phyloP scores from a whole-genome alignment of 2,113 vertebrate species.

The Triplophysa dalaica region DNA sequence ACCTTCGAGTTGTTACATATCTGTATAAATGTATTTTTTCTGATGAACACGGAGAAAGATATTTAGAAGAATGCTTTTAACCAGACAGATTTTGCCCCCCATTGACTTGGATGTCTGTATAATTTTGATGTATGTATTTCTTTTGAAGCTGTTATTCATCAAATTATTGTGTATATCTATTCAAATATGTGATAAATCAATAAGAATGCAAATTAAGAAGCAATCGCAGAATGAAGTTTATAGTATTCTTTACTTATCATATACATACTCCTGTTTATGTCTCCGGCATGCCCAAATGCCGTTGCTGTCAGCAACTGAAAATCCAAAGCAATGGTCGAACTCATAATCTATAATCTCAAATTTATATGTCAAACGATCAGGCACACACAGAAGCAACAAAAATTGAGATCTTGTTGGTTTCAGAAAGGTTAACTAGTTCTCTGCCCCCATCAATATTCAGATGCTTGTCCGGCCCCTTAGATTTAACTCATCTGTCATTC shows the following conservation, averaged over 20 bases:
- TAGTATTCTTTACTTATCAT: neutral
- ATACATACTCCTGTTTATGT: neutral
- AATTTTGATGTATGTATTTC: too few species aligned
- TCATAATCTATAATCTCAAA: conserved; percentile 30
- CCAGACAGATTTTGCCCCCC: too few species aligned
- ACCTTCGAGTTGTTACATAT: too few species aligned
- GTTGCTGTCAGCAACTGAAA: neutral
- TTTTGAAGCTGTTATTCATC: too few species aligned
- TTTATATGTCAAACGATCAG: conserved; percentile 24
- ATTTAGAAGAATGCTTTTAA: too few species aligned
- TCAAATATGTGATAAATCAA: too few species aligned
- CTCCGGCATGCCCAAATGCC: neutral
- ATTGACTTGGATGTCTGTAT: too few species aligned
- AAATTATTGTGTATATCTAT: too few species aligned
- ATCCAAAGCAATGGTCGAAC: conserved; percentile 2
- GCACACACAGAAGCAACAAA: conserved; percentile 4
- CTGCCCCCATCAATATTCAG: conserved; percentile 49
- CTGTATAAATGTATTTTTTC: too few species aligned
- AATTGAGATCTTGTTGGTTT: conserved; percentile 32
- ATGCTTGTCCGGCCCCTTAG: conserved; percentile 35
- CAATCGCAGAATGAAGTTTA: conserved; percentile 5
- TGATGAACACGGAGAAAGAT: too few species aligned
- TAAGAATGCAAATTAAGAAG: neutral
- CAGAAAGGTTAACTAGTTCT: conserved; percentile 52
- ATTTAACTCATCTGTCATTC: conserved; percentile 53